Evolutionary conservation across 2,888 invertebrate species (phyloP), one percentile per base, ranked within the genome.

Genomic region (Drosophila seclusa): DNA sequence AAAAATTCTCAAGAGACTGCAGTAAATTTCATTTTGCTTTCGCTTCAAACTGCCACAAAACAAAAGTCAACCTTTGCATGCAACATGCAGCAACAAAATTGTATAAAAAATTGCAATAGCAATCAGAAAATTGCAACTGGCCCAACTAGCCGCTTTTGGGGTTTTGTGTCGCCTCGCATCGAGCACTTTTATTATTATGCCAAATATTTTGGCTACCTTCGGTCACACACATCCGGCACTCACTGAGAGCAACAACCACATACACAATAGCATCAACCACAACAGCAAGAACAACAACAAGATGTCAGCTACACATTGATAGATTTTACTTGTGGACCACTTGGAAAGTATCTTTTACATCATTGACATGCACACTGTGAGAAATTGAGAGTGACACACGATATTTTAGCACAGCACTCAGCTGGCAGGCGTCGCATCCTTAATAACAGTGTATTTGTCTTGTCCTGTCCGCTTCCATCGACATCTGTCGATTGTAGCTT

Each of bases 121-220:
- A 87, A 87, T 87, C 89, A 79, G 68, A 79, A 83, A 85, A 89
- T 85, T 85, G 88, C 78, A 76, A 70, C 72, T 78, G 85, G 71
- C 65, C 73, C 53, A 65, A 34, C 38, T 48, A 48, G 31, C 53
- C 53, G 36, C 21, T 29, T 13, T 40, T 62, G 67, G 50, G 53
- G 31, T 45, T 57, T 29, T 58, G 58, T 50, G 52, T 34, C 45
- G 68, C 62, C 62, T 62, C 73, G 61, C 65, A 68, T 75, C 60
- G 52, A 69, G 68, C 69, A 69, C 75, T 87, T 81, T 83, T 81
- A 84, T 81, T 89, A 87, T 89, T 76, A 87, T 83, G 76, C 75
- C 84, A 89, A 85, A 85, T 89, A 89, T 85, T 83, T 85, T 88
- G 65, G 65, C 52, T 67, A 75, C 68, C 60, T 68, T 57, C 10